Percentiles rank a stretch among this genome's conserved stretches.
Evolutionary conservation across 1,140 invertebrate genomes (phyloP).

Genomic region (Micrasema minimum): DNA sequence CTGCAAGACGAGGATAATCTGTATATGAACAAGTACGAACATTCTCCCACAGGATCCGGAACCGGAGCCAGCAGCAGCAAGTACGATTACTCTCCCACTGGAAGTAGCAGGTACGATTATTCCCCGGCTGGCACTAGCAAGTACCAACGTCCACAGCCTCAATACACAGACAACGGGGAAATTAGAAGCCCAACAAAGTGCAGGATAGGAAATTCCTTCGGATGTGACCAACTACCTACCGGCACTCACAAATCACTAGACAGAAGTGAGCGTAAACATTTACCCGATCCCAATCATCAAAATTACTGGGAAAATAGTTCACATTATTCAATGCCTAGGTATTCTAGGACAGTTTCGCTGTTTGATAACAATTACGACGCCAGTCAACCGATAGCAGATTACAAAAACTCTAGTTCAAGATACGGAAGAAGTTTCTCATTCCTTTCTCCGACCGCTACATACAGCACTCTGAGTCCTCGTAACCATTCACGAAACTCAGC

Average conservation of each 20-base stretch:
- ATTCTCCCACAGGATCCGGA: constrained; percentile 58
- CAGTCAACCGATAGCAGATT: constrained; percentile 55
- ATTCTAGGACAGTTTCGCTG: constrained; percentile 63
- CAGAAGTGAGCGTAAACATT: constrained; percentile 62
- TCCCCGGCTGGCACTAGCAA: constrained; percentile 58
- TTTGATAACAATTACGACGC: constrained; percentile 58
- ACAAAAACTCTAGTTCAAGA: constrained; percentile 58
- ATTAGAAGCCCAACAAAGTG: constrained; percentile 36
- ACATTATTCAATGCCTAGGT: constrained; percentile 60
- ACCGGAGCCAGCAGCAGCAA: not conserved
- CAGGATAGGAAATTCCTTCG: constrained; percentile 16
- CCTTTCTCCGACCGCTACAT: constrained; percentile 62
- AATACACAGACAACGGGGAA: constrained; percentile 35
- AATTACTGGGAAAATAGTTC: constrained; percentile 61
- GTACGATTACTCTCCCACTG: constrained; percentile 59
- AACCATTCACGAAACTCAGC: constrained; percentile 61
- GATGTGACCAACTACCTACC: constrained; percentile 32
- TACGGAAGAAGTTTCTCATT: constrained; percentile 64
- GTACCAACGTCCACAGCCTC: constrained; percentile 52
- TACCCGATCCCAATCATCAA: constrained; percentile 59
- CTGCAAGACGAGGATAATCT: constrained; percentile 56
- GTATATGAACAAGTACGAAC: constrained; percentile 56
- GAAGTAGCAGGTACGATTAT: constrained; percentile 56
- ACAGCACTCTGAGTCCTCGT: constrained; percentile 65
- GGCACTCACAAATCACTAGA: constrained; percentile 63